Evolutionary conservation across 2,113 vertebrate genomes (phyloP).

Genomic region (Rhinoptilus africanus): DNA sequence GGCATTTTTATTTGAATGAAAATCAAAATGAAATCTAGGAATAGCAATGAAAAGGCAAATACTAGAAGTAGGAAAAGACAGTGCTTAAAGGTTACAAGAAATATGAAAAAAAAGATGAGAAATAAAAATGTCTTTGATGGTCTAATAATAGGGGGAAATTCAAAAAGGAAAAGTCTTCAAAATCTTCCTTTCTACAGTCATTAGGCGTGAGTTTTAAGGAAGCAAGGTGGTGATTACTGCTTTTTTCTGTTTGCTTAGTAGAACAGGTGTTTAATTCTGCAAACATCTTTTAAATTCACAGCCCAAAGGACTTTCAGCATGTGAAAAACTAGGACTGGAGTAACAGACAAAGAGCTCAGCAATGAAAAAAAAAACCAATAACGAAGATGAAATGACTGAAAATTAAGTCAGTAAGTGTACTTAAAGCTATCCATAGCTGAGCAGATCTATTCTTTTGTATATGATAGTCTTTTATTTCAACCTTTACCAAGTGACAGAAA

Average conservation of each 20-base stretch:
- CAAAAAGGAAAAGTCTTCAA: not conserved
- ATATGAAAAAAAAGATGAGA: not conserved
- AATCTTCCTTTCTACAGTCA: not conserved
- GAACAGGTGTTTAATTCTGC: not conserved
- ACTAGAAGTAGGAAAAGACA: not conserved
- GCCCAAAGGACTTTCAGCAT: not conserved
- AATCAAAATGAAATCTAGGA: not conserved
- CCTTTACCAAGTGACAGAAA: not conserved
- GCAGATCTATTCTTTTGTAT: not conserved
- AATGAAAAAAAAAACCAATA: not conserved
- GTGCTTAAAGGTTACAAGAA: not conserved
- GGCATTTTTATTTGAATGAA: not conserved
- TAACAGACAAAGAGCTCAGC: not conserved
- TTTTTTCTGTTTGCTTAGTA: not conserved
- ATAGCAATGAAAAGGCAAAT: not conserved
- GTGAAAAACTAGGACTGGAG: not conserved
- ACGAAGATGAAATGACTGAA: not conserved
- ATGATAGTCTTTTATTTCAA: not conserved
- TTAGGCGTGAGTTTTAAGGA: not conserved
- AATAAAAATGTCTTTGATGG: not conserved
- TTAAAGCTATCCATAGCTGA: not conserved
- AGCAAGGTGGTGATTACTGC: rapidly evolving
- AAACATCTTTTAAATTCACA: not conserved
- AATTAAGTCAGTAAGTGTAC: not conserved
- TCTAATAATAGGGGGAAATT: not conserved